Evolutionary conservation across 2,797 vertebrate genomes (phyloP).

Genomic region (Clamator glandarius): DNA sequence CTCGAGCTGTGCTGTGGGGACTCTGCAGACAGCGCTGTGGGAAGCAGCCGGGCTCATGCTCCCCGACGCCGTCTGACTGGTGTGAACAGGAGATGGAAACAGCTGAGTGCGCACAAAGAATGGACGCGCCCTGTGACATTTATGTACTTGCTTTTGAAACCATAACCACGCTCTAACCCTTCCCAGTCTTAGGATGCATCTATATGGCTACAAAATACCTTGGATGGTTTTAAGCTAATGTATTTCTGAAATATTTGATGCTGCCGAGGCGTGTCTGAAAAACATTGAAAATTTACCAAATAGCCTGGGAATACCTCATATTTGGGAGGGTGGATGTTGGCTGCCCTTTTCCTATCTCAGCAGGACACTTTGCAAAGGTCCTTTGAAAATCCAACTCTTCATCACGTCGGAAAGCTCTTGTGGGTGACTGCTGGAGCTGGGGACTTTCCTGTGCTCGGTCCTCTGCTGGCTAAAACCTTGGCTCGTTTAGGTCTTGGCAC

Average conservation of each 20-base stretch:
- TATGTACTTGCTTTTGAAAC: background rate
- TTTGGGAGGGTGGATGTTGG: background rate
- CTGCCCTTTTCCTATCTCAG: background rate
- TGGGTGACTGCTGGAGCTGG: background rate
- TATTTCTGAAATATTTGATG: background rate
- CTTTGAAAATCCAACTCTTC: background rate
- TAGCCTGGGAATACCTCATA: background rate
- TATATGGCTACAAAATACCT: background rate
- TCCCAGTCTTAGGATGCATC: background rate
- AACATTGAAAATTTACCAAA: background rate
- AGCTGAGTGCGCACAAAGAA: rapidly evolving
- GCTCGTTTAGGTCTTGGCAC: background rate
- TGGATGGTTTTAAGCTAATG: background rate
- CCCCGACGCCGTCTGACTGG: background rate
- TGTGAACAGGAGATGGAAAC: background rate
- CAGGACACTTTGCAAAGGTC: background rate
- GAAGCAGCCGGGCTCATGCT: background rate
- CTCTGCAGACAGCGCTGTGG: background rate
- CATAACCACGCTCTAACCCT: background rate
- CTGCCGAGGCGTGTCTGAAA: background rate
- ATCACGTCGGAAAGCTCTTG: background rate
- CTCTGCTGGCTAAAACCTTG: background rate
- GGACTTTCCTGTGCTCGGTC: background rate
- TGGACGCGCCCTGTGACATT: background rate
- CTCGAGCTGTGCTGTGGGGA: background rate